Percentiles rank a stretch among this genome's conserved stretches.
Evolutionary conservation across 2,113 vertebrate genomes (phyloP).

Genomic region (Scalopus aquaticus): DNA sequence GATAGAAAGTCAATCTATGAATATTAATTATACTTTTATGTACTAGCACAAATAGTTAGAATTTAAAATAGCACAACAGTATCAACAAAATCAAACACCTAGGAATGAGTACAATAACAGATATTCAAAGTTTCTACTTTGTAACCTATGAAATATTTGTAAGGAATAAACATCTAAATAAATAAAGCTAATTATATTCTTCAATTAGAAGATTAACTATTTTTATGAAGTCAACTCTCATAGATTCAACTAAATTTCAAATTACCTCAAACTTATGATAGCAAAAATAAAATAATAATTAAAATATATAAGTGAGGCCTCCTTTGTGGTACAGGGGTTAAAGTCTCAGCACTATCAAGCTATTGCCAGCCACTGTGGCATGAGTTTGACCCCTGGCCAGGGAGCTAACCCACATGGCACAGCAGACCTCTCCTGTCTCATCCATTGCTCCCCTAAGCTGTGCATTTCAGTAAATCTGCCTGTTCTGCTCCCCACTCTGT

Average conservation of each 20-base stretch:
- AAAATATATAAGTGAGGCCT: not conserved
- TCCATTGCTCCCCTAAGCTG: no score
- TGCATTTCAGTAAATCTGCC: no score
- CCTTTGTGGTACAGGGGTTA: no score
- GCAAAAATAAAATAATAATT: no score
- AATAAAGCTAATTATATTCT: not conserved
- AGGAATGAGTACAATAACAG: not conserved
- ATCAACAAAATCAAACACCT: slow-evolving; percentile 12
- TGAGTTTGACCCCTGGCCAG: no score
- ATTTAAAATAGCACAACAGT: not conserved
- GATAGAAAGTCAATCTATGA: not conserved
- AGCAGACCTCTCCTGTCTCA: no score
- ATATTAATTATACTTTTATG: slow-evolving; percentile 1
- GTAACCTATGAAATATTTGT: not conserved
- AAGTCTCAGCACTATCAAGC: no score
- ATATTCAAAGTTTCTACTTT: not conserved
- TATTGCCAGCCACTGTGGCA: no score
- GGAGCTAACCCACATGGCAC: no score
- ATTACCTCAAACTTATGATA: not conserved
- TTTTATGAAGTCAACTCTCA: not conserved
- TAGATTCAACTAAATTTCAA: not conserved
- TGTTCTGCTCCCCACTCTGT: no score
- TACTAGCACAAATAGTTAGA: not conserved
- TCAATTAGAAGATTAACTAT: not conserved
- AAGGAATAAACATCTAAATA: not conserved